Percentiles rank a stretch among this genome's conserved stretches.
Evolutionary conservation across 2,888 invertebrate genomes (phyloP).

Genomic region (Bimastos eiseni): DNA sequence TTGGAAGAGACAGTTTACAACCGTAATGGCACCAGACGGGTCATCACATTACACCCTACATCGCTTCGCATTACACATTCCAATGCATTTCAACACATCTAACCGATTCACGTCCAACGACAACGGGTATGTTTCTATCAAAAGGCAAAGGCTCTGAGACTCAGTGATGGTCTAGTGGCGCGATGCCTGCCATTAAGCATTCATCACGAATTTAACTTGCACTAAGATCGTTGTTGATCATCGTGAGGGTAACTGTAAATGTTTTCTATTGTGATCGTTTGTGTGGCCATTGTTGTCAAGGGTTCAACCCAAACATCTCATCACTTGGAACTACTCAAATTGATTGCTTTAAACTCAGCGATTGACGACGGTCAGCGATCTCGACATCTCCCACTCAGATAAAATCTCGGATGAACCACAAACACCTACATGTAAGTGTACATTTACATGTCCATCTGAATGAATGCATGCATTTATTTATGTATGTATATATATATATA

Average conservation of each 20-base stretch:
- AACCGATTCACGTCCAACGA: background rate
- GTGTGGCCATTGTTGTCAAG: background rate
- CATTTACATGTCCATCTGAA: too few relatives aligned
- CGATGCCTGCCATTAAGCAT: too few relatives aligned
- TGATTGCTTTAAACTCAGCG: background rate
- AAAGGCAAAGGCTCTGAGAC: background rate
- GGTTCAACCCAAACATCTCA: background rate
- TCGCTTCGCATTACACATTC: background rate
- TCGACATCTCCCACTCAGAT: background rate
- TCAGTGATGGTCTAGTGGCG: background rate
- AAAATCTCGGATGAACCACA: background rate
- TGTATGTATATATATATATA: background rate
- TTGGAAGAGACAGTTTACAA: constrained; percentile 13
- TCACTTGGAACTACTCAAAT: background rate
- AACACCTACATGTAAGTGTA: background rate
- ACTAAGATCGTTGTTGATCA: background rate
- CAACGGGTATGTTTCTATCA: background rate
- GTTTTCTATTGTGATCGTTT: too few relatives aligned
- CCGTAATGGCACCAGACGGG: background rate
- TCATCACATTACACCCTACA: background rate
- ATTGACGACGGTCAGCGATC: background rate
- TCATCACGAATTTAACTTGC: background rate
- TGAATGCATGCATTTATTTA: background rate
- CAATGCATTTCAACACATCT: background rate
- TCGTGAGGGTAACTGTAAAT: too few relatives aligned